These are phyloP conservation scores for Zhengitettix transpicula DNA, from an alignment of 2,888 invertebrate genomes.

Conservation along the genomic window DNA sequence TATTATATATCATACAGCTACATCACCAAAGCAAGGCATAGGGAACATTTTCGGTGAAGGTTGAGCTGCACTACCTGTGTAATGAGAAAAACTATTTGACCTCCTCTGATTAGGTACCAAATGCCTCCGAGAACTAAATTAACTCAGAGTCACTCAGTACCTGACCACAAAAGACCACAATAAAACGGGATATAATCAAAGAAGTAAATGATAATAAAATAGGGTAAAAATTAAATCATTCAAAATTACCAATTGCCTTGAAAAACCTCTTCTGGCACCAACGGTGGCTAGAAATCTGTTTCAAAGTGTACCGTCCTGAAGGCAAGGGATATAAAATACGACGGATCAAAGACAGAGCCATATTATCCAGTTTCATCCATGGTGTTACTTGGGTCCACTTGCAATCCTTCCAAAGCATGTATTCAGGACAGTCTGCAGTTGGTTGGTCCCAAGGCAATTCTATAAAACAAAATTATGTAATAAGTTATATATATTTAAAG, in stretches of 20 bases:
- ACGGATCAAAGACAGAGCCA: constrained; percentile 56
- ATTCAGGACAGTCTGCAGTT: constrained; percentile 48
- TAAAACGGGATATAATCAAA: neutral
- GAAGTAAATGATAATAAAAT: neutral
- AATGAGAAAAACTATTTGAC: neutral
- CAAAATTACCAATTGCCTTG: constrained; percentile 25
- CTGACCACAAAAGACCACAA: constrained; percentile 36
- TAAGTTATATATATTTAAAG: too few relatives aligned
- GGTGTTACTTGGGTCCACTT: constrained; percentile 39
- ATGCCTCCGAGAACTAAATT: constrained; percentile 29
- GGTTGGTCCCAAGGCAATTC: constrained; percentile 95
- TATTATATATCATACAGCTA: constrained; percentile 64
- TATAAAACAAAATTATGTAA: constrained; percentile 23
- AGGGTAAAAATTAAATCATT: neutral
- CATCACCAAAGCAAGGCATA: constrained; percentile 65
- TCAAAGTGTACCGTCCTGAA: constrained; percentile 44
- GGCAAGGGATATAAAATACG: constrained; percentile 57
- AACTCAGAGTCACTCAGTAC: constrained; percentile 80
- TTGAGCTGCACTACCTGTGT: too few relatives aligned
- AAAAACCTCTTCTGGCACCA: constrained; percentile 42
- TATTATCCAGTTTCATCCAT: constrained; percentile 55
- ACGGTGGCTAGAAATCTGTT: constrained; percentile 53
- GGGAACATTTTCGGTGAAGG: neutral
- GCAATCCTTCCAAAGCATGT: constrained; percentile 52
- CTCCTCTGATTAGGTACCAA: constrained; percentile 32